Conservation (phyloP, 2,888 invertebrate genomes). For the Blera fallax region DNA sequence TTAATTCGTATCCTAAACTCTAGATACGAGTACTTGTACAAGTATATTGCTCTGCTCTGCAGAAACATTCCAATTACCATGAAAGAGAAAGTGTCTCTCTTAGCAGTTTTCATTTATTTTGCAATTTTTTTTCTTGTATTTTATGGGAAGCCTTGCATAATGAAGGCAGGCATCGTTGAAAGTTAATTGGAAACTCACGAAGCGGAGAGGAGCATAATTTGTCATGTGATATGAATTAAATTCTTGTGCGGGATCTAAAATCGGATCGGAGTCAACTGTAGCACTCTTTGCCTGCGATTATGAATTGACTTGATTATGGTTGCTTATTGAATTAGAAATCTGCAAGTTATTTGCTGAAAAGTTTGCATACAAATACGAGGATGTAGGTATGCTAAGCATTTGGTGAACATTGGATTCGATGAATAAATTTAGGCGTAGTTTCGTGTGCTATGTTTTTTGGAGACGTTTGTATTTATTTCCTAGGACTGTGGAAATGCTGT, state of each 20-base stretch:
- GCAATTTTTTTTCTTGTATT: background rate
- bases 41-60: background rate
- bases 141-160: conserved; percentile 33
- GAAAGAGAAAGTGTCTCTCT: conserved; percentile 15
- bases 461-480: no score
- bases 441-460: background rate
- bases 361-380: no score
- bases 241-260: background rate
- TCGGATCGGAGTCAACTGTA: background rate
- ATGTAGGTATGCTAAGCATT: background rate
- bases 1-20: conserved; percentile 14
- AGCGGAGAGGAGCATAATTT: conserved; percentile 10
- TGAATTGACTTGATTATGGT: background rate
- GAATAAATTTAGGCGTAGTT: background rate
- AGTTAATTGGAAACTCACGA: conserved; percentile 27
- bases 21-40: background rate
- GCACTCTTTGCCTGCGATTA: background rate
- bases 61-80: conserved; percentile 21
- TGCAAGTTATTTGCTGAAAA: background rate
- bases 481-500: no score
- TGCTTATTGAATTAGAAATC: background rate
- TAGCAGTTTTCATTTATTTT: conserved; percentile 2
- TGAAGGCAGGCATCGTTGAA: conserved; percentile 19
- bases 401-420: background rate
- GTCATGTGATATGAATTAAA: conserved; percentile 12